These are phyloP conservation scores for Denticeps clupeoides DNA, from an alignment of 2,797 vertebrate genomes.

Conservation along the genomic window DNA sequence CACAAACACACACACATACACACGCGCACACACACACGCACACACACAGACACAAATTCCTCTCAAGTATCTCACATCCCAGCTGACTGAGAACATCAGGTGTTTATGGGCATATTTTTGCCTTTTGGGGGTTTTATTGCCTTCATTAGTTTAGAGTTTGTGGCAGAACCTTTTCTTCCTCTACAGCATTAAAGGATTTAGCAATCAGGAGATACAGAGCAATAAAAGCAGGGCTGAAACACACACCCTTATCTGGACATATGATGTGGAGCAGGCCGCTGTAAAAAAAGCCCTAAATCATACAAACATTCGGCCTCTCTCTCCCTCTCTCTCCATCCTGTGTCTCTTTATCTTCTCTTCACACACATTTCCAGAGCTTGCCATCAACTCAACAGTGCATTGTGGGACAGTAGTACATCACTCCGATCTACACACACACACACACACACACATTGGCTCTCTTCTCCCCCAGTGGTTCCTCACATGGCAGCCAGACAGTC, in stretches of 20 bases:
- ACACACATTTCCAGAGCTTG: slow-evolving; percentile 1
- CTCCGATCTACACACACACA: not conserved
- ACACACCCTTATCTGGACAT: not conserved
- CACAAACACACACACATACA: not conserved
- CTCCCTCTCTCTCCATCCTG: slow-evolving; percentile 10
- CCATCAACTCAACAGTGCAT: slow-evolving; percentile 1
- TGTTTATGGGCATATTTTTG: too few relatives aligned
- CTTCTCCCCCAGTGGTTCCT: not conserved
- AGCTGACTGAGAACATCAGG: too few relatives aligned
- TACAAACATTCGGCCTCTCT: slow-evolving; percentile 4
- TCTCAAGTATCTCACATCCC: too few relatives aligned
- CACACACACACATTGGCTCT: not conserved
- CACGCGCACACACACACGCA: not conserved
- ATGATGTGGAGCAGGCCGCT: not conserved
- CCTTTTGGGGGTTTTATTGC: too few relatives aligned
- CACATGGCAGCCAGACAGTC: slow-evolving; percentile 1
- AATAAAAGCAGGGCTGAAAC: too few relatives aligned
- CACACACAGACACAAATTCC: not conserved
- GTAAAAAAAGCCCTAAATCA: too few relatives aligned
- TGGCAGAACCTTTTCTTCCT: too few relatives aligned
- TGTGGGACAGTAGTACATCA: slow-evolving; percentile 1
- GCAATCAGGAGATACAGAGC: too few relatives aligned
- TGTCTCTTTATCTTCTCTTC: not conserved
- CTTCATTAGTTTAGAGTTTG: too few relatives aligned
- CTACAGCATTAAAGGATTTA: too few relatives aligned